These are phyloP conservation scores for Tetramorium parvispinum DNA, from an alignment of 1,140 invertebrate species.

Conservation along the genomic window DNA sequence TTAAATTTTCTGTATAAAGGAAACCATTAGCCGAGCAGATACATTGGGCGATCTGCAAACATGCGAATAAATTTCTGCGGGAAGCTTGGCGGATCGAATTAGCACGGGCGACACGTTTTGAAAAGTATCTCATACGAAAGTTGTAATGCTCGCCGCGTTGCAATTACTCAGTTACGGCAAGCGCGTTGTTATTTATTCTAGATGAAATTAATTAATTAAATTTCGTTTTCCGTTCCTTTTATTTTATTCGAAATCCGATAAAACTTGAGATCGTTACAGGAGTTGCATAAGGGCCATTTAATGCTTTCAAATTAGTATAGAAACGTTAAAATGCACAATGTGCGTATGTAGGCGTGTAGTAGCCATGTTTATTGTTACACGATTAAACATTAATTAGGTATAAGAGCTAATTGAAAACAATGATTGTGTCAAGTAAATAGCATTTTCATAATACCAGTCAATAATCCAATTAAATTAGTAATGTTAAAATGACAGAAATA, in stretches of 20 bases:
- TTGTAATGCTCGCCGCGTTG: background rate
- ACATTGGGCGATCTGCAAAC: conserved; percentile 17
- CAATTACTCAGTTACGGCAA: background rate
- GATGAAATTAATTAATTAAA: conserved; percentile 41
- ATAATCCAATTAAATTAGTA: conserved; percentile 33
- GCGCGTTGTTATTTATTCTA: background rate
- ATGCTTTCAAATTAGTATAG: background rate
- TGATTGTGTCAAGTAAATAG: conserved; percentile 25
- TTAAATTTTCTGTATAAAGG: conserved; percentile 54
- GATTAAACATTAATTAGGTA: conserved; percentile 37
- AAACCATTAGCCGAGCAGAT: conserved; percentile 47
- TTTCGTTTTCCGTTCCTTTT: background rate
- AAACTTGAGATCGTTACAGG: background rate
- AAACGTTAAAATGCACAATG: background rate
- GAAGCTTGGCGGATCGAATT: conserved; percentile 10
- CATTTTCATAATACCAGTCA: background rate
- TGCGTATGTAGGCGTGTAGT: background rate
- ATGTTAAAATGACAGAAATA: conserved; percentile 30
- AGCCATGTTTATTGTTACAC: background rate
- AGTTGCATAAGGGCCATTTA: background rate
- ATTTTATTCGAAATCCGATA: background rate
- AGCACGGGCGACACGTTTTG: conserved; percentile 18
- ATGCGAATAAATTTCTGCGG: conserved; percentile 49
- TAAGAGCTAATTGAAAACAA: conserved; percentile 45
- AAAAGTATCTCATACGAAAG: background rate